Evolutionary conservation across 1,140 invertebrate genomes (phyloP), one percentile per base, ranked within the genome.

Genomic region (Drosophila pseudoobscura): DNA sequence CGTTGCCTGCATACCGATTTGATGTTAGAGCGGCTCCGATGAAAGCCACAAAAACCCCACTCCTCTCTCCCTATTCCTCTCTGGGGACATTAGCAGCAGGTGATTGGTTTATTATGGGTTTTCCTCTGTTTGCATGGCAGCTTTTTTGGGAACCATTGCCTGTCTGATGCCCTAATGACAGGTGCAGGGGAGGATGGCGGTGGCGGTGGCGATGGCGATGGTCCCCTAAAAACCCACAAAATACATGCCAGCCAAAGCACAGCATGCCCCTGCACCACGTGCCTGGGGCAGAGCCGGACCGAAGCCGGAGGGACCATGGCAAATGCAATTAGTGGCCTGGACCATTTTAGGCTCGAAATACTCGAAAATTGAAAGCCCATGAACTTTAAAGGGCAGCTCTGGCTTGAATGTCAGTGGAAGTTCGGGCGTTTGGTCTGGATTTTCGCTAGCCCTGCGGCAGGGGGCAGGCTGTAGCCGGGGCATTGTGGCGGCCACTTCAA

Each of bases 21-120:
- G 92, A 57, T 94, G 94, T 93, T 93, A 93, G 80, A 96, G 95
- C 92, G 94, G 96, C 91, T 90, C 94, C 57, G 95, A 96, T 91
- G 95, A 96, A 91, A 91, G 35, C 41, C 45, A 45, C 26, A 46
- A 24, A 46, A 8, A 11, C 31, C 44, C 20, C 35, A 39, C 35
- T 39, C 35, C 41, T 13, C 45, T 6, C 31, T 15, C 45, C 29
- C 5, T 15, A 15, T 15, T 1, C 1, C 29, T 52, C 64, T 44
- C 45, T 39, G 64, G 66, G 64, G 66, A 70, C 71, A 75, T 75
- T 74, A 75, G 71, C 73, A 75, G 61, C 44, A 54, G 73, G 65
- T 88, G 83, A 85, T 85, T 82, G 78, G 78, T 65, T 82, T 85
- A 85, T 85, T 85, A 85, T 85, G 82, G 82, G 83, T 85, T 88